Evolutionary conservation across 2,113 vertebrate species (phyloP).

Genomic region (Antechinus flavipes): DNA sequence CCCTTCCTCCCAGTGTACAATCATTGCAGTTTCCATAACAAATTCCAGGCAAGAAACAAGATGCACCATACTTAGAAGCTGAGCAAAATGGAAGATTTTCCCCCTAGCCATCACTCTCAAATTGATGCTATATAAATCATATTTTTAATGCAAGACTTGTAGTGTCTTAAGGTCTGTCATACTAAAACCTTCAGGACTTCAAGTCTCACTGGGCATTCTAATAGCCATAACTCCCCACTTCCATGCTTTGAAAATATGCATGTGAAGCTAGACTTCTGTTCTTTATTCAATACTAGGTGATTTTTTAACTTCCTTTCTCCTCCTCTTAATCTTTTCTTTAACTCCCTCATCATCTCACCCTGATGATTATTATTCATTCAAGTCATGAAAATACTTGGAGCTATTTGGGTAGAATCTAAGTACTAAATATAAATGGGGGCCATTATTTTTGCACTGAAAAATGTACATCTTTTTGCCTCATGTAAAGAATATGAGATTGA

Average conservation of each 20-base stretch:
- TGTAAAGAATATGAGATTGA: neutral
- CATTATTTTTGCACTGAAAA: neutral
- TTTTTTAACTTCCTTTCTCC: neutral
- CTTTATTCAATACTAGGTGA: neutral
- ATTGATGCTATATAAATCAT: neutral
- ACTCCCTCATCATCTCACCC: neutral
- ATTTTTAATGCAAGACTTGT: neutral
- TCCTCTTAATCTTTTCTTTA: neutral
- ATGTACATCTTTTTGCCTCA: neutral
- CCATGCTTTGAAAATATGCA: neutral
- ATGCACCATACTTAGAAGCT: neutral
- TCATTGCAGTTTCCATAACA: neutral
- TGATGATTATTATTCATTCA: neutral
- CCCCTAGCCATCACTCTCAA: neutral
- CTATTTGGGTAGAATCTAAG: neutral
- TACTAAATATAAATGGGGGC: neutral
- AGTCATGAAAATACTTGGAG: neutral
- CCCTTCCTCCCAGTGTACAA: neutral
- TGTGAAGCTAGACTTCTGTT: neutral
- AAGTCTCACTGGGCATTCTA: neutral
- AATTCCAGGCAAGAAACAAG: neutral
- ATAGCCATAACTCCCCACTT: neutral
- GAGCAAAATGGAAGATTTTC: neutral
- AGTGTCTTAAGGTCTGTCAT: neutral
- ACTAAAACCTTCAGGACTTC: neutral